Base-by-base conservation (phyloP, 2,113 vertebrate genomes). In the Rhagologus leucostigma region DNA sequence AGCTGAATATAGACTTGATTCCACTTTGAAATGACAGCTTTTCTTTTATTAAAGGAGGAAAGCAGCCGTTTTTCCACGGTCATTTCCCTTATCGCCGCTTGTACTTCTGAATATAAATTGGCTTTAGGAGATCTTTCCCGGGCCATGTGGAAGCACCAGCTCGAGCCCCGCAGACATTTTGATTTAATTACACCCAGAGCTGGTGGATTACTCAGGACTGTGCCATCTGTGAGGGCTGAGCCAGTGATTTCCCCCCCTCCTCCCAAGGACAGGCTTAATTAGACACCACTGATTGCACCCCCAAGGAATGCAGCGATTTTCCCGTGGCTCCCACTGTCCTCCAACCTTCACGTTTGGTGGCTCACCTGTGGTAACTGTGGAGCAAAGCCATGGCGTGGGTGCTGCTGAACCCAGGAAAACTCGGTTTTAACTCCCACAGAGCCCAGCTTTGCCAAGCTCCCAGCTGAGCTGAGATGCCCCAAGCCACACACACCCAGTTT, bases 121-220 rank as follows among this genome's bases (percentile, higher is more conserved):
- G 87, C 73, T 97, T 95, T 44, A 95, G 64, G 64, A 96, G 93
- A 93, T 91, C 91, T 62, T 91, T 77, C 95, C 89, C 35, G 32
- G 49, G 56, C 77, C 67, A 67, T 32, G 89, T 86, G 91, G 67
- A 92, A 86, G 89, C 81, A 90, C 73, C 57, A 87, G 87, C 65
- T 49, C 88, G 74, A 90, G 62, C 71, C 85, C 95, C 71, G 88
- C 57, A 87, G 94, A 80, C 75, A 92, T 96, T 97, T 50, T 73
- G 93, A 95, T 95, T 96, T 97, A 95, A 98, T 95, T 96, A 81
- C 93, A 87, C 91, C 75, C 86, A 33, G 82, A 95, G 83, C 77
- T 94, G 95, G 84, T 90, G 92, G 94, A 96, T 97, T 94, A 96
- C 83, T 93, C 71, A 41, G 87, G 78, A 32, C 68, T 87, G 77